Conservation (phyloP, 2,797 vertebrate genomes). For the Natrix natrix region DNA sequence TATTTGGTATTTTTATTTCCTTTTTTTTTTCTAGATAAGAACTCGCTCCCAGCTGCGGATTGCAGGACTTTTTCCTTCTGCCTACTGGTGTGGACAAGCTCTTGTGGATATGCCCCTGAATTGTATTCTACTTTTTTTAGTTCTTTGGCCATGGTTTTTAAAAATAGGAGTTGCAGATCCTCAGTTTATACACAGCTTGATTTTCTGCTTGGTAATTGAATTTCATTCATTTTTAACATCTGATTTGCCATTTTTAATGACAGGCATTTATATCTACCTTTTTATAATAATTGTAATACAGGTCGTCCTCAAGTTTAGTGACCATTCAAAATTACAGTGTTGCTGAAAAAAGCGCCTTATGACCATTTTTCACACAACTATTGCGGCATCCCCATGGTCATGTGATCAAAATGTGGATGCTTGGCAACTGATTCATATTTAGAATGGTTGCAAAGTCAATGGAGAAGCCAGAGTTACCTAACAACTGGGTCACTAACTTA, state of each 20-base stretch:
- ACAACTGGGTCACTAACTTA: not conserved
- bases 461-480: not conserved
- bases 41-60: conserved; percentile 79
- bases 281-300: not conserved
- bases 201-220: conserved; percentile 43
- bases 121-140: conserved; percentile 59
- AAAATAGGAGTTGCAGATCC: not conserved
- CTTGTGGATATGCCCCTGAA: conserved; percentile 83
- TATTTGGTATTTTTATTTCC: not conserved
- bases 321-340: not conserved
- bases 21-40: conserved; percentile 73
- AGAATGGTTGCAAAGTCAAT: not conserved
- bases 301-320: not conserved
- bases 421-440: not conserved
- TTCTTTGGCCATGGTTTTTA: conserved; percentile 5
- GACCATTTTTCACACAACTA: not conserved
- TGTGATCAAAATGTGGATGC: not conserved
- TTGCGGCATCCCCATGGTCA: not conserved
- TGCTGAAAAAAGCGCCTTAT: not conserved
- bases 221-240: not conserved
- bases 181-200: fast-evolving
- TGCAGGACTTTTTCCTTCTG: conserved; percentile 87
- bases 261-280: not conserved
- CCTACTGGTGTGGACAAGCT: conserved; percentile 92
- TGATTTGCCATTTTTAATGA: not conserved